Base-by-base conservation (phyloP, 2,113 vertebrate genomes). In the Prolemur simus region DNA sequence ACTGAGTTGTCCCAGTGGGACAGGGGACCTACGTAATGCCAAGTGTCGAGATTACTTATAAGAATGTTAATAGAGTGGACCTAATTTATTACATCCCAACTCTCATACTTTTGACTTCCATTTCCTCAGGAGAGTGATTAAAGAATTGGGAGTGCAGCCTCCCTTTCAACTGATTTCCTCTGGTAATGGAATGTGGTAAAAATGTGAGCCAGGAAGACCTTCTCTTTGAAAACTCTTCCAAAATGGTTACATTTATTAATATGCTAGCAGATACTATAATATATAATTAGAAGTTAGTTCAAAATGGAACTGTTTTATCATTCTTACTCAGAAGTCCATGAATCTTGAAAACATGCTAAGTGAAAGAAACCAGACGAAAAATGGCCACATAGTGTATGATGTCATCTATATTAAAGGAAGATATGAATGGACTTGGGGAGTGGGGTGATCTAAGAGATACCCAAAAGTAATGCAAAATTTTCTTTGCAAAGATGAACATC, bases 231-330 rank as follows among this genome's bases (percentile, higher is more conserved):
- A 74, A 45, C 20, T 42, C 83, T 95, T 77, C 37, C 7, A 92
- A 74, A 74, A 58, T 84, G 60, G 32, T 78, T 95, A 87, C 1
- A 37, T 17, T 88, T 88, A 88, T 23, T 96, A 78, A 80, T 73
- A 92, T 85, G n/a, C 5, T 85, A 85, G 74, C 45, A 88, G 64
- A 52, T 69, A 73, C 34, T 56, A 64, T 56, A 82, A 47, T 84
- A 49, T 49, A 37, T 87, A 77, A n/a, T 84, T 84, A 63, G 54
- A 63, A 76, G 8, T 69, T 37, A 94, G 39, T 23, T 83, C 54
- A 64, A 78, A 85, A 64, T 85, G 20, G 42, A 94, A 85, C n/a
- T 89, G 5, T 80, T 89, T 69, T 37, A 96, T 66, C 94, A 42
- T 85, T 88, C 32, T 89, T 89, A 49, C 13, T 81, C 39, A 74